These are phyloP conservation scores for Mnemiopsis leidyi DNA, from an alignment of 37 sponge, comb jelly and placozoan genomes.

Conservation along the genomic window DNA sequence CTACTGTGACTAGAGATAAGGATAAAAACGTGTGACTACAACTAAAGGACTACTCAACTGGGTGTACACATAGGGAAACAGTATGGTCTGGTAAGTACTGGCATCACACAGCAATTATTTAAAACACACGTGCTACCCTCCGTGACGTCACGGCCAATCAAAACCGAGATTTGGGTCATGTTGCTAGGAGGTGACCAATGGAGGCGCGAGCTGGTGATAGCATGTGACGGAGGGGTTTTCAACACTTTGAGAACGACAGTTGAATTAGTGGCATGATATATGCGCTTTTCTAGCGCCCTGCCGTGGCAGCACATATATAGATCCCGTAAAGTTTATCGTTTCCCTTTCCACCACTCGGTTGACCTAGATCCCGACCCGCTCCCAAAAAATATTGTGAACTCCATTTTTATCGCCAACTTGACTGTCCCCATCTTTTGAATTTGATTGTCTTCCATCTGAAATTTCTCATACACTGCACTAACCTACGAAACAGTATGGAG, in stretches of 20 bases:
- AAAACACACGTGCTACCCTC: conserved; percentile 8
- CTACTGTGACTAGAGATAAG: background rate
- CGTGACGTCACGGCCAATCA: background rate
- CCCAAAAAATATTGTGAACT: no score
- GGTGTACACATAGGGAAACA: background rate
- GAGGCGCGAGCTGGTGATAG: background rate
- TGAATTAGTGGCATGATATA: conserved; percentile 16
- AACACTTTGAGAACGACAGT: conserved; percentile 19
- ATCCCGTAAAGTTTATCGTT: background rate
- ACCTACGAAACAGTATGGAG: no score
- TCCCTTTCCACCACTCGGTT: background rate
- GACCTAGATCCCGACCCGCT: no score
- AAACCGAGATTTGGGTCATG: background rate
- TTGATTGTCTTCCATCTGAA: no score
- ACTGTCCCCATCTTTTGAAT: no score
- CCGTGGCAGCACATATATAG: background rate
- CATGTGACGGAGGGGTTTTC: background rate
- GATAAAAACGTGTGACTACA: background rate
- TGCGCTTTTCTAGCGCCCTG: background rate
- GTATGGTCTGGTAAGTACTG: background rate
- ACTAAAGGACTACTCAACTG: background rate
- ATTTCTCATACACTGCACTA: no score
- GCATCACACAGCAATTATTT: background rate
- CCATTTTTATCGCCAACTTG: background rate
- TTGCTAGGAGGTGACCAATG: background rate